These are phyloP conservation scores for Dreissena polymorpha DNA, from an alignment of 1,140 invertebrate species.

Conservation along the genomic window DNA sequence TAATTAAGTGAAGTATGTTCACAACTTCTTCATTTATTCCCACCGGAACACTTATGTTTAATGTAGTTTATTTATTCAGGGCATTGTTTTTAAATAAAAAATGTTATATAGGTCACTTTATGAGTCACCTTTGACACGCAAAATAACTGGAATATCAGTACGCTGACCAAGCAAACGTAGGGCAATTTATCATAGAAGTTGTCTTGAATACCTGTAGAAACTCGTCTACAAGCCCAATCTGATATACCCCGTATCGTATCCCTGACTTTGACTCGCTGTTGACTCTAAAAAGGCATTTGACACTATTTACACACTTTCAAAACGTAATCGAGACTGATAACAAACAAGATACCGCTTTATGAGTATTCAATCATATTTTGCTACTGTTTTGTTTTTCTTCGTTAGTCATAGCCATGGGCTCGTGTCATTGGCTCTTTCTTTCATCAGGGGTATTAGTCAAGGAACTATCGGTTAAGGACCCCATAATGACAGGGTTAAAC, in stretches of 20 bases:
- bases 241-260: background rate
- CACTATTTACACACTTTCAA: too few species aligned
- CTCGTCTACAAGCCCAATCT: background rate
- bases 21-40: too few species aligned
- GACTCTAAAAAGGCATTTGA: background rate
- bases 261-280: background rate
- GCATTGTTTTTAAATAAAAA: too few species aligned
- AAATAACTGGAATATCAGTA: too few species aligned
- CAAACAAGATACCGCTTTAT: too few species aligned
- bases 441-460: background rate
- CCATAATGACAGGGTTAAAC: conserved; percentile 40
- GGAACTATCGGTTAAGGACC: background rate
- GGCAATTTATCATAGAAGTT: background rate
- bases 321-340: too few species aligned
- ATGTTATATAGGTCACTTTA: too few species aligned
- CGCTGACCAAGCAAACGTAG: background rate
- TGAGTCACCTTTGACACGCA: too few species aligned
- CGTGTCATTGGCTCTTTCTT: conserved; percentile 25
- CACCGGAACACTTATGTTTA: too few species aligned
- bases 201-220: background rate
- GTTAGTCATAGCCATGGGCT: conserved; percentile 33
- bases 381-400: conserved; percentile 8
- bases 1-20: too few species aligned
- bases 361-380: conserved; percentile 6
- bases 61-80: too few species aligned